These are phyloP conservation scores for Pterobdella sp. DNA, from an alignment of 2,888 invertebrate genomes.

Conservation along the genomic window DNA sequence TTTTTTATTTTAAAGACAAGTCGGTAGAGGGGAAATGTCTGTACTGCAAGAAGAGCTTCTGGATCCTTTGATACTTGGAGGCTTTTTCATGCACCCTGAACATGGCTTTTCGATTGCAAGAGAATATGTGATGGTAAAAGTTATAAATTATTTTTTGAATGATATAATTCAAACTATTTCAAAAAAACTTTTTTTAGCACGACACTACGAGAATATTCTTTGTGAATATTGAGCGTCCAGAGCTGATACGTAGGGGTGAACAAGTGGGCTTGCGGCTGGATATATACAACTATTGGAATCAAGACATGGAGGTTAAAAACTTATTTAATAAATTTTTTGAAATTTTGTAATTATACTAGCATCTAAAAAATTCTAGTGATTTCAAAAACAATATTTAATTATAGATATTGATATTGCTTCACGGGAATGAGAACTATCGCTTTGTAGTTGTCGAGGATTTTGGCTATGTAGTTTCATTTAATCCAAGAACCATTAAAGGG, in stretches of 20 bases:
- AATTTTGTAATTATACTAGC: constrained; percentile 1
- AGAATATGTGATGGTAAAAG: constrained; percentile 63
- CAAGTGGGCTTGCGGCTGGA: constrained; percentile 85
- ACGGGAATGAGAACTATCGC: constrained; percentile 70
- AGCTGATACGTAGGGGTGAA: constrained; percentile 75
- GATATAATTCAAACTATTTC: neutral
- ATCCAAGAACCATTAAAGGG: constrained; percentile 78
- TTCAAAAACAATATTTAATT: constrained; percentile 3
- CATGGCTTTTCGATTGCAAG: constrained; percentile 78
- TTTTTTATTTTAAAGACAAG: constrained; percentile 32
- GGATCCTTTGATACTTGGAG: constrained; percentile 34
- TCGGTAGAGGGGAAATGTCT: constrained; percentile 35
- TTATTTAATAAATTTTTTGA: neutral
- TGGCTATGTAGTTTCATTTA: constrained; percentile 68
- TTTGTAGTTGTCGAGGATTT: constrained; percentile 55
- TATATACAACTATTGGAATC: constrained; percentile 80
- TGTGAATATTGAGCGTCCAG: constrained; percentile 86
- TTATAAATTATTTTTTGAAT: neutral
- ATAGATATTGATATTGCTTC: constrained; percentile 65
- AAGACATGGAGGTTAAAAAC: constrained; percentile 44
- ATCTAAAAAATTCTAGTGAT: neutral
- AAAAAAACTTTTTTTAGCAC: constrained; percentile 57
- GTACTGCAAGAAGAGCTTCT: constrained; percentile 34
- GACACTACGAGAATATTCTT: constrained; percentile 86
- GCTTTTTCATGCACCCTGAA: constrained; percentile 64